Evolutionary conservation across 2,888 invertebrate genomes (phyloP).

Genomic region (Plusia festucae): DNA sequence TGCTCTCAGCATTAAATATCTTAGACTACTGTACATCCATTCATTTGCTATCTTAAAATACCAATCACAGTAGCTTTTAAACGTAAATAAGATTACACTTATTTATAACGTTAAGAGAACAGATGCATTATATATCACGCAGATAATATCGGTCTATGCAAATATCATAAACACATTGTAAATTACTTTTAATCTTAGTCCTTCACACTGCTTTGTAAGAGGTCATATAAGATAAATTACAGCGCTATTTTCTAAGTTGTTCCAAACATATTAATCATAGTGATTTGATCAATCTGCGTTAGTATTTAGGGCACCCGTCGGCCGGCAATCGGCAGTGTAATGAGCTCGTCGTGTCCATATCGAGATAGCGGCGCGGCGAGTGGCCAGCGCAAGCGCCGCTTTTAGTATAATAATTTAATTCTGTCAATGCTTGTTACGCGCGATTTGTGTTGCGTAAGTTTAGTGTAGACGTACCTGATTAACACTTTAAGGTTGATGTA

Average conservation of each 20-base stretch:
- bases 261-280: conserved; percentile 44
- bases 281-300: conserved; percentile 25
- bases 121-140: conserved; percentile 24
- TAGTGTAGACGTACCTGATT: conserved; percentile 16
- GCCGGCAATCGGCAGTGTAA: conserved; percentile 65
- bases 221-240: conserved; percentile 29
- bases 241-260: conserved; percentile 17
- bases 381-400: conserved; percentile 41
- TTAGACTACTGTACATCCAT: neutral
- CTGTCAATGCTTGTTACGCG: conserved; percentile 27
- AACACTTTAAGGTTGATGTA: neutral
- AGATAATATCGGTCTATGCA: conserved; percentile 31
- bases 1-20: neutral
- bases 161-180: conserved; percentile 28
- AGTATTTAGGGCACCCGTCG: conserved; percentile 69
- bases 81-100: neutral
- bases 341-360: conserved; percentile 69
- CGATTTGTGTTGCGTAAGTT: conserved; percentile 30
- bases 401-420: conserved; percentile 28
- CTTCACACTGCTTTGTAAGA: conserved; percentile 17
- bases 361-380: conserved; percentile 55
- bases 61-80: neutral
- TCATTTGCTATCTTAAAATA: conserved; percentile 3
- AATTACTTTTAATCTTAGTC: conserved; percentile 35
- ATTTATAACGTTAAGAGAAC: conserved; percentile 18